These are phyloP conservation scores for Nycticorax nycticorax DNA, from an alignment of 2,113 vertebrate genomes.

Conservation along the genomic window DNA sequence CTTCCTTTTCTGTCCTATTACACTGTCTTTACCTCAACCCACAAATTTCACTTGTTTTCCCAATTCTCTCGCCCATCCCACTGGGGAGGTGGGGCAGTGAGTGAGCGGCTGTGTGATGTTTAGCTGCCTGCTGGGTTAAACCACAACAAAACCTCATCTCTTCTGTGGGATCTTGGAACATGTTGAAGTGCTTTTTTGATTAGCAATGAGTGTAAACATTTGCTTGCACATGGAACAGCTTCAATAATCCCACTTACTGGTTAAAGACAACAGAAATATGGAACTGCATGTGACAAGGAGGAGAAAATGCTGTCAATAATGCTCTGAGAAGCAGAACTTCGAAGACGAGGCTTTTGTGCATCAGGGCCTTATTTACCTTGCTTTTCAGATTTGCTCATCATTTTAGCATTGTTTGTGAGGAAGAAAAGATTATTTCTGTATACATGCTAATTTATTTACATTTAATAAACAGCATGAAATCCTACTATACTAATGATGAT, in stretches of 20 bases:
- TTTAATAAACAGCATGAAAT: background rate
- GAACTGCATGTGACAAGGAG: background rate
- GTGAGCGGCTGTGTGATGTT: too few species aligned
- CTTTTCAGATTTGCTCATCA: background rate
- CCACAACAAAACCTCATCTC: background rate
- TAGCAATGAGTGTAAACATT: background rate
- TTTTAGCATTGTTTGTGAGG: background rate
- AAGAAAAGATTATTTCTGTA: background rate
- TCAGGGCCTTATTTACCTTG: background rate
- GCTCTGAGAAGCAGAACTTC: background rate
- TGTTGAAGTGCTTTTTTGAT: background rate
- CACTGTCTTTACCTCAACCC: too few species aligned
- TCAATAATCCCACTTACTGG: background rate
- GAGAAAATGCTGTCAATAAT: background rate
- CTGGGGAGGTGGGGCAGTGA: too few species aligned
- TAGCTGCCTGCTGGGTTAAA: too few species aligned
- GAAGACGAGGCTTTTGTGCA: background rate
- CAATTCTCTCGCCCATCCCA: too few species aligned
- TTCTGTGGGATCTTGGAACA: background rate
- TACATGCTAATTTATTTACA: background rate
- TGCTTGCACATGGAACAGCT: background rate
- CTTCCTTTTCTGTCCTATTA: too few species aligned
- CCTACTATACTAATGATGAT: background rate
- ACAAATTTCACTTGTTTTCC: too few species aligned
- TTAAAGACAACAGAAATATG: background rate